phyloP scores from a whole-genome alignment of 2,888 invertebrate genomes.

The Lithophane semibrunnea region DNA sequence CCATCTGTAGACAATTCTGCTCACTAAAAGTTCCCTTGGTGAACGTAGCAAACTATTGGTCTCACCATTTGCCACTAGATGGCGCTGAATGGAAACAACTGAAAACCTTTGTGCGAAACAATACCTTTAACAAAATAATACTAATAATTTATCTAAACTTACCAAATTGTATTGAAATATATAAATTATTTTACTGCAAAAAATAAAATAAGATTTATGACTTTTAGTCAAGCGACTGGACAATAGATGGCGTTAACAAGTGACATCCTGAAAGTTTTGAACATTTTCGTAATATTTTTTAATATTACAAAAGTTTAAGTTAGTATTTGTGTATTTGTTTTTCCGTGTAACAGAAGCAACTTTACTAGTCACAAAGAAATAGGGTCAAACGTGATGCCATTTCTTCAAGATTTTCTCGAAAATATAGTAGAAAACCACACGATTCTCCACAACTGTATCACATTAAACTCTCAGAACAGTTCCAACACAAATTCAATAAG shows the following conservation, averaged over 20 bases:
- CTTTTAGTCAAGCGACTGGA: slow-evolving; percentile 1
- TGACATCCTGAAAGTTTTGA: too few species aligned
- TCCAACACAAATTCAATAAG: slow-evolving; percentile 36
- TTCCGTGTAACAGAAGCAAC: background rate
- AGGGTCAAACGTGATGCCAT: background rate
- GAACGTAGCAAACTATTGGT: background rate
- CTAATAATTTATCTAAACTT: background rate
- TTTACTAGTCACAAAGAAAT: background rate
- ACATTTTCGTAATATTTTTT: background rate
- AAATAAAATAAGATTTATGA: background rate
- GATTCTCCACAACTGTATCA: background rate
- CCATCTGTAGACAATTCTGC: slow-evolving; percentile 29
- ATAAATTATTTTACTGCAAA: background rate
- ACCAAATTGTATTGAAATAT: background rate
- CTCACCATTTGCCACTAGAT: slow-evolving; percentile 28
- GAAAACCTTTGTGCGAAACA: background rate
- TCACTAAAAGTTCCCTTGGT: background rate
- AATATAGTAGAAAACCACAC: background rate
- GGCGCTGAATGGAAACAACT: slow-evolving; percentile 19
- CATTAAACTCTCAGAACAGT: slow-evolving; percentile 9
- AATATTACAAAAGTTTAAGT: background rate
- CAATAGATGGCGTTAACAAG: slow-evolving; percentile 52
- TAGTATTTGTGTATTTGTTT: background rate
- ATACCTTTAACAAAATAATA: background rate
- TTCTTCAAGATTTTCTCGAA: background rate